Evolutionary conservation across 2,888 invertebrate genomes (phyloP).

Genomic region (Drosophila fulvimacula): DNA sequence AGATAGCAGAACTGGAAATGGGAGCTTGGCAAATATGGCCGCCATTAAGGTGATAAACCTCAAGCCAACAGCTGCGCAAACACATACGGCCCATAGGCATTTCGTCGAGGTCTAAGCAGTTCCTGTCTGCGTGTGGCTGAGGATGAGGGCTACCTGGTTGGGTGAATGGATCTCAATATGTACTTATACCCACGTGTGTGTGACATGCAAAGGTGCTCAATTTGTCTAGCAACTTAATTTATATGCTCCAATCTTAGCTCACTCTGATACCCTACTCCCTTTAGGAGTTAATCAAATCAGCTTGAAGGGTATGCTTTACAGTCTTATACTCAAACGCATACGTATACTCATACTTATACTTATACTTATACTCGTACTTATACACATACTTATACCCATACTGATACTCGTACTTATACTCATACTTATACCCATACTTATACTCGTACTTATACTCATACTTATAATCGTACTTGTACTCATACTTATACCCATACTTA

Average conservation of each 20-base stretch:
- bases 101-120: conserved; percentile 20
- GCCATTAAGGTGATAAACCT: conserved; percentile 77
- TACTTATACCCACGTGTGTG: neutral
- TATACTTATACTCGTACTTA: neutral
- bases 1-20: conserved; percentile 35
- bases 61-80: conserved; percentile 53
- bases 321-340: too few relatives aligned
- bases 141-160: neutral
- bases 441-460: neutral
- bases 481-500: neutral
- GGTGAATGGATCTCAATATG: conserved; percentile 17
- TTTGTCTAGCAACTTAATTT: conserved; percentile 62
- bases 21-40: conserved; percentile 67
- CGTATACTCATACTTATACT: neutral
- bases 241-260: conserved; percentile 15
- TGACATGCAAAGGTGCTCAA: conserved; percentile 54
- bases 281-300: conserved; percentile 31
- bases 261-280: conserved; percentile 35
- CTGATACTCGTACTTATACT: neutral
- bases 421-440: neutral
- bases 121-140: conserved; percentile 5
- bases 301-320: neutral
- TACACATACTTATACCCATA: neutral
- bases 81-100: conserved; percentile 47
- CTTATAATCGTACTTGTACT: neutral